A percentile compares a stretch with the other conserved stretches of the same genome.
Evolutionary conservation across 2,113 vertebrate species (phyloP).

Genomic region (Phalacrocorax aristotelis): DNA sequence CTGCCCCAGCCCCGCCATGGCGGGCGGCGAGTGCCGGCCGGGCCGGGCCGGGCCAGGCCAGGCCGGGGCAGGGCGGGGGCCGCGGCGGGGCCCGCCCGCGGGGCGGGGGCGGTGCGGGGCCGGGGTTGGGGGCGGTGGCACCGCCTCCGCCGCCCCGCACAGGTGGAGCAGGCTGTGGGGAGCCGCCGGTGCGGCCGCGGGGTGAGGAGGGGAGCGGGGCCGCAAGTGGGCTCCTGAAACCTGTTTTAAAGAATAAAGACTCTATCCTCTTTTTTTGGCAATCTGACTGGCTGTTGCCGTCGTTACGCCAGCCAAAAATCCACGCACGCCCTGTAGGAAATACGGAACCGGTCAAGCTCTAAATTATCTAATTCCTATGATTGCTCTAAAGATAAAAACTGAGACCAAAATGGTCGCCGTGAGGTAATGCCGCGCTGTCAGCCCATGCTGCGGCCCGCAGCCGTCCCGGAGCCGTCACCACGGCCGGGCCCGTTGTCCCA

Average conservation of each 20-base stretch:
- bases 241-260: not conserved
- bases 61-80: too few species aligned
- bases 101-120: too few species aligned
- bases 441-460: not conserved
- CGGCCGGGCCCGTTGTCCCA: accelerated
- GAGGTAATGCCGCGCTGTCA: not conserved
- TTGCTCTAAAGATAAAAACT: not conserved
- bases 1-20: too few species aligned
- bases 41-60: too few species aligned
- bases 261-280: accelerated
- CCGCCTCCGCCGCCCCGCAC: too few species aligned
- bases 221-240: too few species aligned
- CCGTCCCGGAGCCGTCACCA: not conserved
- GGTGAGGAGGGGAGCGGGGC: accelerated
- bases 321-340: not conserved
- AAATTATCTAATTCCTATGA: not conserved
- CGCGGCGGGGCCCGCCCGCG: too few species aligned
- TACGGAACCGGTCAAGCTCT: not conserved
- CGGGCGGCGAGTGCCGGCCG: too few species aligned
- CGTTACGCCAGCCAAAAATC: not conserved
- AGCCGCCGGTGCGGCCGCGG: too few species aligned
- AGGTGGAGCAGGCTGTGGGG: too few species aligned
- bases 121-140: not conserved
- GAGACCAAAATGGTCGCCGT: not conserved
- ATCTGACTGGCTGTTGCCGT: accelerated